Evolutionary conservation across 2,888 invertebrate species (phyloP), one percentile per base, ranked within the genome.

Genomic region (Agrochola macilenta): DNA sequence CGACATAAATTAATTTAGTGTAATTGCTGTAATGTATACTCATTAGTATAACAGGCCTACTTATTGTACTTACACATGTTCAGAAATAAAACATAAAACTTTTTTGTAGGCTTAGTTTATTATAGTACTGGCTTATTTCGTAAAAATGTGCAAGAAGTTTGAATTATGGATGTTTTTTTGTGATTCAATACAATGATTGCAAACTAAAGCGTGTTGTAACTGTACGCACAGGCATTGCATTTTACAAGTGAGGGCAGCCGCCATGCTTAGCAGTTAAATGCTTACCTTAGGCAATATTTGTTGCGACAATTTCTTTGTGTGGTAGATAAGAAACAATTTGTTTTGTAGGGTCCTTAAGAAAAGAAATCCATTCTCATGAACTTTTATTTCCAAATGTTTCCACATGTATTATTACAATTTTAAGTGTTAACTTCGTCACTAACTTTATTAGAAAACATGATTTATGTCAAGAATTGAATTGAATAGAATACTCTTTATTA

Each of bases 21-120:
- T 88, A 90, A 91, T 91, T 91, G 86, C 78, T 87, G 83, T 85
- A 87, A 84, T 85, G 82, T 86, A 74, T 88, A 84, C 71, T 79
- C 78, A 86, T 89, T 86, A 64, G 69, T 74, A 20, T 66, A 79
- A 81, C 81, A 80, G 72, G 85, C 75, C 76, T 83, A 78, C 43
- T 60, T 69, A 46, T 49, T 49, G 17, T 46, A 39, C 35, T 52
- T 30, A 43, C 39, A 65, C 46, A 58, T 80, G 57, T 69, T 76
- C 70, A 76, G 12, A 76, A 76, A 76, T 76, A 69, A 43, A 68
- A n/a, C 52, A 49, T 58, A 26, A 54, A 72, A 30, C 46, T 75
- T 84, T 79, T 86, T 78, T 85, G 60, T 14, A 39, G 35, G 43
- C 49, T 60, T 23, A 60, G 58, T 35, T 54, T 70, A 58, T 64